Evolutionary conservation across 2,797 vertebrate species (phyloP).

Genomic region (Prunella strophiata): DNA sequence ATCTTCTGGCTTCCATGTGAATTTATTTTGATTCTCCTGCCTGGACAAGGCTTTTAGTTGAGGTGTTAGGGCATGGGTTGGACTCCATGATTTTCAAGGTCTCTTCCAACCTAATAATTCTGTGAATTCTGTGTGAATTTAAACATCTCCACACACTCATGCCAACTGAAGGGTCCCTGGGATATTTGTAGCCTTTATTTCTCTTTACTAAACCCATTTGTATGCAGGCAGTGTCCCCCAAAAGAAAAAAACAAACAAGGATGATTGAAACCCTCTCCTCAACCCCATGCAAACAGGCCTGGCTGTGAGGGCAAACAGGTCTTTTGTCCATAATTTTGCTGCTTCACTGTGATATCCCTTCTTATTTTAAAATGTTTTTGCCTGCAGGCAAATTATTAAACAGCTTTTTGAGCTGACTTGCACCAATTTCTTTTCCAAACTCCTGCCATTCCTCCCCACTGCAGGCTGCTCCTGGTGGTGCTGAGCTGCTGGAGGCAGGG

Average conservation of each 20-base stretch:
- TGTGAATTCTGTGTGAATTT: neutral
- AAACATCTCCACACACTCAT: neutral
- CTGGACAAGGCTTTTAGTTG: neutral
- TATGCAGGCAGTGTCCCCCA: neutral
- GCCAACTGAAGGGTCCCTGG: neutral
- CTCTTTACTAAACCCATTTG: neutral
- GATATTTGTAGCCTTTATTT: neutral
- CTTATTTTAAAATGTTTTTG: neutral
- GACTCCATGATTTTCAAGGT: no score
- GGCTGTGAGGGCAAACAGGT: neutral
- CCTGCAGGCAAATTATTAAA: neutral
- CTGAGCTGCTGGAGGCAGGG: neutral
- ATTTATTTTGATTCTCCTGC: neutral
- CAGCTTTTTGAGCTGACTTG: neutral
- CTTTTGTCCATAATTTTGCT: neutral
- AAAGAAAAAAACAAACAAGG: neutral
- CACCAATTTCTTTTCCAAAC: neutral
- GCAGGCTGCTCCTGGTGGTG: neutral
- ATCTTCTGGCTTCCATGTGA: neutral
- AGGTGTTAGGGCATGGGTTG: no score
- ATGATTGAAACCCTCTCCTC: neutral
- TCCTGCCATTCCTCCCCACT: neutral
- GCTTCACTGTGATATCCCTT: neutral
- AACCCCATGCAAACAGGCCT: neutral
- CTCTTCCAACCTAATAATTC: no score